A percentile compares a stretch with the other conserved stretches of the same genome.
Evolutionary conservation across 2,113 vertebrate genomes (phyloP).

Genomic region (Myotis lucifugus): DNA sequence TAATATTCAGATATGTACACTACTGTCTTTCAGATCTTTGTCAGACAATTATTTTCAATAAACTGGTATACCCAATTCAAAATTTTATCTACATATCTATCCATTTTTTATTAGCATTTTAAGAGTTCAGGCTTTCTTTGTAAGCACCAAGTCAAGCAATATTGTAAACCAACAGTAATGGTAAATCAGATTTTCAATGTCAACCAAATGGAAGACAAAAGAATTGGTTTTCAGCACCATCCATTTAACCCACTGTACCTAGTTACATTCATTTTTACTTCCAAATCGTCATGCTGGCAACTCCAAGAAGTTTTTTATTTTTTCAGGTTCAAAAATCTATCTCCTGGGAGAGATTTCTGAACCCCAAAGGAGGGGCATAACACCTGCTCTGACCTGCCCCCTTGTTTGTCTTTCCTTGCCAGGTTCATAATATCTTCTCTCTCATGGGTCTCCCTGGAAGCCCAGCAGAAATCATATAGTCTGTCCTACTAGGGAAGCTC

Average conservation of each 20-base stretch:
- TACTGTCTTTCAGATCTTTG: background rate
- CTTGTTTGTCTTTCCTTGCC: background rate
- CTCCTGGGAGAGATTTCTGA: background rate
- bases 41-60: constrained; percentile 2
- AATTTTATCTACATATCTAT: background rate
- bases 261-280: constrained; percentile 19
- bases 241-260: background rate
- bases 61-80: background rate
- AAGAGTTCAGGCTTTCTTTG: background rate
- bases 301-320: background rate
- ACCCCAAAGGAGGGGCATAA: background rate
- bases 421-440: background rate
- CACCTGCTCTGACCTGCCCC: background rate
- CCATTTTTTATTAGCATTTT: background rate
- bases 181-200: background rate
- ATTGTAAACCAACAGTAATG: background rate
- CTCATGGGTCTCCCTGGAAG: background rate
- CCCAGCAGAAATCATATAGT: background rate
- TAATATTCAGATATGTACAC: background rate
- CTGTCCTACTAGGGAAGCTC: background rate
- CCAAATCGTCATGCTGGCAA: background rate
- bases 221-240: background rate
- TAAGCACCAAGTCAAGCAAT: background rate
- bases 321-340: background rate
- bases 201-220: background rate